Conservation (phyloP, 2,797 vertebrate genomes). For the Bradypodion ventrale region DNA sequence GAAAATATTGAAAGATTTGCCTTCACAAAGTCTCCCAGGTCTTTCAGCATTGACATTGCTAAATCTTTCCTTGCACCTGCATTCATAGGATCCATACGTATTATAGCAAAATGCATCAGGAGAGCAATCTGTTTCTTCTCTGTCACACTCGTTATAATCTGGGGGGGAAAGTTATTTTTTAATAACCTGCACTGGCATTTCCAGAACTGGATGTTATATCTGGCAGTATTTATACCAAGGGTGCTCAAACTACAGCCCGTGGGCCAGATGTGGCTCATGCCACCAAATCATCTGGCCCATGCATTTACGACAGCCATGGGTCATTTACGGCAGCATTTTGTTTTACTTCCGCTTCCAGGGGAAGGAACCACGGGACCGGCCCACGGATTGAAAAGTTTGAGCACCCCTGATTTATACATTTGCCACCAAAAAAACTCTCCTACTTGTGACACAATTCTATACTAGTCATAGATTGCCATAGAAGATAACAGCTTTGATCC, state of each 20-base stretch:
- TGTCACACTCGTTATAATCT: slow-evolving; percentile 83
- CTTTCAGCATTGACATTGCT: slow-evolving; percentile 65
- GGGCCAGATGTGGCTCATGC: too few relatives aligned
- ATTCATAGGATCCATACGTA: slow-evolving; percentile 80
- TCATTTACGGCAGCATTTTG: too few relatives aligned
- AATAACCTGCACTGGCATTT: not conserved
- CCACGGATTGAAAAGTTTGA: too few relatives aligned
- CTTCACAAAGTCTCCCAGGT: slow-evolving; percentile 81
- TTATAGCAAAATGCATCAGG: slow-evolving; percentile 76
- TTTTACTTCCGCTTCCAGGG: too few relatives aligned
- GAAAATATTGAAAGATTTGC: slow-evolving; percentile 56
- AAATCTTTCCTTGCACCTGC: slow-evolving; percentile 74
- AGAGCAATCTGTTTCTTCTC: slow-evolving; percentile 79
- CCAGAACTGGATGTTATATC: rapidly evolving
- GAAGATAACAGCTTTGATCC: not conserved
- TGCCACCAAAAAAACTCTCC: not conserved
- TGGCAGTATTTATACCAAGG: too few relatives aligned
- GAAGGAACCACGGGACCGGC: too few relatives aligned
- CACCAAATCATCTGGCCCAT: too few relatives aligned
- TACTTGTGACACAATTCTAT: not conserved
- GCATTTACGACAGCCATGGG: too few relatives aligned
- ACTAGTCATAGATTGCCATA: not conserved
- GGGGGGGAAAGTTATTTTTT: slow-evolving; percentile 3
- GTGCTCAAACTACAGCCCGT: too few relatives aligned
- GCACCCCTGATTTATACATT: too few relatives aligned